phyloP scores from a whole-genome alignment of 2,888 invertebrate genomes.

The Eilema sororculum region DNA sequence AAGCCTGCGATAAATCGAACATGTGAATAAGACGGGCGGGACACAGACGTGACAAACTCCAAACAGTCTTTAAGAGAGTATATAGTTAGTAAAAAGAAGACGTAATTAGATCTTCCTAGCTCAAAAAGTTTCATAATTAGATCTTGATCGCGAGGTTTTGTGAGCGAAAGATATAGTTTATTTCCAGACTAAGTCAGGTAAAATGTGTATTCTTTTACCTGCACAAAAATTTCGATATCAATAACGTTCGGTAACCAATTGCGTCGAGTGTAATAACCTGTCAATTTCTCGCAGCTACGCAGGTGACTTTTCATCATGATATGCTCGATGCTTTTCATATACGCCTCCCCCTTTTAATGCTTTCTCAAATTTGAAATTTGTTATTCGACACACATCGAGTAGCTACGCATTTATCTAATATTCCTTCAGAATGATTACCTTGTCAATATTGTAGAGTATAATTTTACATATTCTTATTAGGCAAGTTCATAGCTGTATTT shows the following conservation, averaged over 20 bases:
- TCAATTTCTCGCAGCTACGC: constrained; percentile 44
- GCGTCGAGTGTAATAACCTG: constrained; percentile 43
- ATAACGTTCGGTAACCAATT: constrained; percentile 45
- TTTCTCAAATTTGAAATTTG: constrained; percentile 25
- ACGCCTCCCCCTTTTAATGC: constrained; percentile 13
- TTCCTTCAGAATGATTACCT: background rate
- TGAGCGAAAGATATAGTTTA: background rate
- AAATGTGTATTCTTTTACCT: background rate
- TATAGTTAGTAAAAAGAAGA: background rate
- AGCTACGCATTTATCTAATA: background rate
- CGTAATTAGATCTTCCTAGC: background rate
- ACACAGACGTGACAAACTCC: background rate
- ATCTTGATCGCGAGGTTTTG: background rate
- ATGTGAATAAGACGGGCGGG: background rate
- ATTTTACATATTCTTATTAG: background rate
- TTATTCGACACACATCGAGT: background rate
- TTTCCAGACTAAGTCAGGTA: background rate
- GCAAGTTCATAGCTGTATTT: background rate
- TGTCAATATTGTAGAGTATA: background rate
- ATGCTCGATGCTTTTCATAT: constrained; percentile 23
- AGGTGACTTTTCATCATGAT: constrained; percentile 24
- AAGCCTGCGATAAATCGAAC: background rate
- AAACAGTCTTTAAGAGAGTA: background rate
- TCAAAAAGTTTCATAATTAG: background rate
- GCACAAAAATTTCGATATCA: constrained; percentile 31